Base-by-base conservation (phyloP, 2,797 vertebrate genomes). In the Rhodeus uyekii region DNA sequence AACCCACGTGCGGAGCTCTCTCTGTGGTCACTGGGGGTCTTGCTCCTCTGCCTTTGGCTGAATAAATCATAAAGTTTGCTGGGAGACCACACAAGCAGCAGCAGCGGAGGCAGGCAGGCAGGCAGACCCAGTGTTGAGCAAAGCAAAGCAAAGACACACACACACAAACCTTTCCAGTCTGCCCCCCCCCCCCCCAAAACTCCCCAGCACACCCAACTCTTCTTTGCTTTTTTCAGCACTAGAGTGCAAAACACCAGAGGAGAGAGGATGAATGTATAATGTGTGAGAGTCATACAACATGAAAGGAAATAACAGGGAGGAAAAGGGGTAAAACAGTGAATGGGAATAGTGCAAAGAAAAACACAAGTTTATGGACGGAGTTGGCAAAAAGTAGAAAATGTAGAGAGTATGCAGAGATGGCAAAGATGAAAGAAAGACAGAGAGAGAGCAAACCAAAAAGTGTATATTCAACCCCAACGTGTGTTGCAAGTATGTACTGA, bases 1-100 rank as follows among this genome's bases (percentile, higher is more conserved):
- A 99, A 97, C 97, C 97, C 97, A 97, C 97, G 97, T 98, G 97
- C 97, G 96, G 96, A 96, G 96, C 97, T 96, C 96, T 97, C 96
- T 99, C 97, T 98, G 97, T 97, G 97, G 97, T 97, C 97, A 97
- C 97, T 96, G 96, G 97, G 97, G 97, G 97, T 98, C 97, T 96
- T 95, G 97, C 96, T 99, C 98, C 96, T 96, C 96, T 96, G 97
- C 97, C 97, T 99, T 97, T 98, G 97, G 96, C 97, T 98, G 97
- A 99, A 99, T 99, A 99, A 99, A 99, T 99, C 98, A 99, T 97
- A 98, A 97, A 96, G 96, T 98, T 97, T 96, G 96, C 95, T 87
- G 91, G 92, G 94, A 92, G 98, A 99, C 98, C 98, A 99, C 98
- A 99, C 98, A 99, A 97, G 97, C 96, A 97, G 97, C 89, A 72